Conservation (phyloP, 2,888 invertebrate genomes). For the Bimastos eiseni region DNA sequence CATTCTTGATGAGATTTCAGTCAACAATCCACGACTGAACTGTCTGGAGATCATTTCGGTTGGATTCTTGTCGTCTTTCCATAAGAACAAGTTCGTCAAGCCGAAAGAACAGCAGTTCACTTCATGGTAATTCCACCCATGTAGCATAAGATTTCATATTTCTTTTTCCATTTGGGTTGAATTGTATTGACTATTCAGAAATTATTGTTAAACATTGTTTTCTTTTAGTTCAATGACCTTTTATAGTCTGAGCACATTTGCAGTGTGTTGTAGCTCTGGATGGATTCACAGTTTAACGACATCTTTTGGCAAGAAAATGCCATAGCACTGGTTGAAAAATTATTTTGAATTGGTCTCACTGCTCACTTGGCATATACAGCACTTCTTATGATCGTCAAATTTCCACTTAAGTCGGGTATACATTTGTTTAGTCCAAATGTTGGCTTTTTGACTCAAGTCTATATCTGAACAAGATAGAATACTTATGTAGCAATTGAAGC, state of each 20-base stretch:
- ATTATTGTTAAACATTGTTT: background rate
- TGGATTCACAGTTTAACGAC: too few relatives aligned
- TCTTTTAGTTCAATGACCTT: background rate
- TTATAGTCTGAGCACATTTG: background rate
- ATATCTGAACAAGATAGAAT: background rate
- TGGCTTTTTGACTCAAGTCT: background rate
- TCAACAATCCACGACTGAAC: conserved; percentile 37
- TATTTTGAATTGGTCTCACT: too few relatives aligned
- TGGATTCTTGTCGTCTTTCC: conserved; percentile 37
- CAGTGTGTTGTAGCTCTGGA: too few relatives aligned
- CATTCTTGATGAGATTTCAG: conserved; percentile 25
- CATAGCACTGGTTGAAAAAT: too few relatives aligned
- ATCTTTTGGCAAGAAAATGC: too few relatives aligned
- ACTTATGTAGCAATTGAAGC: background rate
- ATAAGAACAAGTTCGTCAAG: conserved; percentile 42
- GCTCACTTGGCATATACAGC: too few relatives aligned
- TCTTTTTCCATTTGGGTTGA: background rate
- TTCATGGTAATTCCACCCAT: conserved; percentile 38
- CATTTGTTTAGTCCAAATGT: background rate
- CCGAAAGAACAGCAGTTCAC: conserved; percentile 39
- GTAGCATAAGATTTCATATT: background rate
- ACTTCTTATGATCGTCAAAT: background rate
- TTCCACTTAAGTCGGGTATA: background rate
- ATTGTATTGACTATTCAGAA: background rate
- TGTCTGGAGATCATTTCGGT: conserved; percentile 42